Evolutionary conservation across 1,140 invertebrate species (phyloP).

Genomic region (Charaxes varanes): DNA sequence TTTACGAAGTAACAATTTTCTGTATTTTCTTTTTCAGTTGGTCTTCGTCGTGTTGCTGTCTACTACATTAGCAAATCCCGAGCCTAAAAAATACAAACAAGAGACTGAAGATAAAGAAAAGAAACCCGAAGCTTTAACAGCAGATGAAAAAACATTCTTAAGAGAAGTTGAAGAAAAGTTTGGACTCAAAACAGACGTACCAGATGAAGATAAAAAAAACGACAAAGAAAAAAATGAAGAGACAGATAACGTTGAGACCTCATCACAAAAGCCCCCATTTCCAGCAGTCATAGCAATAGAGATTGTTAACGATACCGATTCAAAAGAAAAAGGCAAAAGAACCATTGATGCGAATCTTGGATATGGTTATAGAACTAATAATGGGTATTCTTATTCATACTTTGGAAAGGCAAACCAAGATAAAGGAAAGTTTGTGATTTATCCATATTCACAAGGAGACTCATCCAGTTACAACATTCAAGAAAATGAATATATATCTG

Average conservation of each 20-base stretch:
- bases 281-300: constrained; percentile 76
- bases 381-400: constrained; percentile 70
- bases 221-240: constrained; percentile 16
- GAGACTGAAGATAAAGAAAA: constrained; percentile 40
- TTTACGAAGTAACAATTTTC: too few species aligned
- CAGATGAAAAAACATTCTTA: constrained; percentile 64
- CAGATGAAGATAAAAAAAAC: constrained; percentile 27
- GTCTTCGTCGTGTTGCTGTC: constrained; percentile 32
- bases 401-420: constrained; percentile 62
- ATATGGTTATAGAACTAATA: constrained; percentile 70
- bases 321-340: constrained; percentile 71
- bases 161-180: constrained; percentile 70
- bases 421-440: constrained; percentile 74
- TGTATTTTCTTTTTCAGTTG: constrained; percentile 31
- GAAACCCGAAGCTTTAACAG: constrained; percentile 41
- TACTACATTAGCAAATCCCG: constrained; percentile 32
- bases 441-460: constrained; percentile 77
- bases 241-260: constrained; percentile 1
- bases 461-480: constrained; percentile 34
- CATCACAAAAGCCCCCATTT: constrained; percentile 36
- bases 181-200: constrained; percentile 55
- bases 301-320: constrained; percentile 73
- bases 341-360: constrained; percentile 76
- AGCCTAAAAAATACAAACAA: constrained; percentile 61
- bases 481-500: constrained; percentile 19